Evolutionary conservation across 2,888 invertebrate genomes (phyloP).

Genomic region (Sinotaia quadrata): DNA sequence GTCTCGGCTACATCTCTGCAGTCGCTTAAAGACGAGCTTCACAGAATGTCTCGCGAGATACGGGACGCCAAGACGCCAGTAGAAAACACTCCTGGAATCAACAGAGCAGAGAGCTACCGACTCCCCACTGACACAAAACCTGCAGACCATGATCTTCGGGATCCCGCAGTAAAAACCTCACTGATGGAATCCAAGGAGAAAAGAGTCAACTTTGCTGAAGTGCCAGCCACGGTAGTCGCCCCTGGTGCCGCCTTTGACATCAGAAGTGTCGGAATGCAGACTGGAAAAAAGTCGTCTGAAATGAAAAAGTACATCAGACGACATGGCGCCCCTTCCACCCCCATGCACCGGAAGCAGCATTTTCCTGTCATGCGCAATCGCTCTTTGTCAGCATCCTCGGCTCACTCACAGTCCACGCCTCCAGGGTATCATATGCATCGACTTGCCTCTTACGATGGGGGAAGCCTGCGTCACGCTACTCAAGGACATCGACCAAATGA

Average conservation of each 20-base stretch:
- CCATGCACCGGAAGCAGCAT: constrained; percentile 5
- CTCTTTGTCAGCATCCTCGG: no score
- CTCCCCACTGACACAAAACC: neutral
- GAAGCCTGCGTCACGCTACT: no score
- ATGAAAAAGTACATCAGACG: constrained; percentile 17
- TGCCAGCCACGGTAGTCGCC: neutral
- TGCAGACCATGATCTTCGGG: neutral
- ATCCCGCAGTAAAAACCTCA: no score
- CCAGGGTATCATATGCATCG: no score
- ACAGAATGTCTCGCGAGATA: constrained; percentile 50
- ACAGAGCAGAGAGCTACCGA: constrained; percentile 35
- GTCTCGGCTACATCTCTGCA: constrained; percentile 28
- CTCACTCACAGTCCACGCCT: no score
- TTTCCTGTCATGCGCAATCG: no score
- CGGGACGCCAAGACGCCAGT: constrained; percentile 54
- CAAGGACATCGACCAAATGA: no score
- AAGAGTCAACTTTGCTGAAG: constrained; percentile 28
- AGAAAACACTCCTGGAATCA: constrained; percentile 52
- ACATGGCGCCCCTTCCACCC: constrained; percentile 2
- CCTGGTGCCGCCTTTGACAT: constrained; percentile 24
- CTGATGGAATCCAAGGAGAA: no score
- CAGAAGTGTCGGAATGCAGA: constrained; percentile 35
- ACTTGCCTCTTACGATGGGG: no score
- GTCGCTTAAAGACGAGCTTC: constrained; percentile 42
- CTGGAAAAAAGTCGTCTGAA: neutral